A percentile compares a stretch with the other conserved stretches of the same genome.
phyloP scores from a whole-genome alignment of 2,113 vertebrate species.

The Leptocoma aspasia region DNA sequence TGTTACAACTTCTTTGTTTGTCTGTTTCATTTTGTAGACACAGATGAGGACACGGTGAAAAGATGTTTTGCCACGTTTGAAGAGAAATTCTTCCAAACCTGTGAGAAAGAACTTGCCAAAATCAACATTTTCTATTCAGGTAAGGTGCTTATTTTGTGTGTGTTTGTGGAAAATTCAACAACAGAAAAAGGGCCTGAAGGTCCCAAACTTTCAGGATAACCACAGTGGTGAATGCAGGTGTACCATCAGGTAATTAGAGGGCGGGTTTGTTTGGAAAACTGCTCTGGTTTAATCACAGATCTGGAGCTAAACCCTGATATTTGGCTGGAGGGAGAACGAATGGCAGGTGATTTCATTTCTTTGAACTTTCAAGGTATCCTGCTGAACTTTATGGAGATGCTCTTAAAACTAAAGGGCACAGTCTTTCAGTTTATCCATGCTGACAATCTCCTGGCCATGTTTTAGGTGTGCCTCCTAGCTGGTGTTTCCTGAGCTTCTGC shows the following conservation, averaged over 20 bases:
- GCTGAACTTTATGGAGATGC: background rate
- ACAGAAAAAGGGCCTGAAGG: background rate
- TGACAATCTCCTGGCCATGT: background rate
- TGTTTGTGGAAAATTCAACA: background rate
- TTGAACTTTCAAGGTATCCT: background rate
- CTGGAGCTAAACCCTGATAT: background rate
- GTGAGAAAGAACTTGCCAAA: conserved; percentile 99
- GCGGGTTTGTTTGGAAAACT: background rate
- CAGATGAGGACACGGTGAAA: conserved; percentile 95
- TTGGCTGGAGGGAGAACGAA: background rate
- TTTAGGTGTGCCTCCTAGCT: background rate
- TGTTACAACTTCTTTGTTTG: background rate
- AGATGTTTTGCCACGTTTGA: conserved; percentile 98
- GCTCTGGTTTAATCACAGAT: background rate
- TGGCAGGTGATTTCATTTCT: background rate
- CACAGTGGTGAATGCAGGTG: background rate
- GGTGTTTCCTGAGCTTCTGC: background rate
- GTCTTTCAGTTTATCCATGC: background rate
- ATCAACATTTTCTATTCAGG: conserved; percentile 99
- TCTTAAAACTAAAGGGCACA: background rate
- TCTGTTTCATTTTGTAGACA: conserved; percentile 76
- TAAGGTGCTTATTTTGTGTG: conserved; percentile 66
- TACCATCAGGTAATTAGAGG: background rate
- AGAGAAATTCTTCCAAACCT: conserved; percentile 98
- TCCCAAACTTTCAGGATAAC: background rate